Base-by-base conservation (phyloP, 2,888 invertebrate species). In the Ormyrus labotus region DNA sequence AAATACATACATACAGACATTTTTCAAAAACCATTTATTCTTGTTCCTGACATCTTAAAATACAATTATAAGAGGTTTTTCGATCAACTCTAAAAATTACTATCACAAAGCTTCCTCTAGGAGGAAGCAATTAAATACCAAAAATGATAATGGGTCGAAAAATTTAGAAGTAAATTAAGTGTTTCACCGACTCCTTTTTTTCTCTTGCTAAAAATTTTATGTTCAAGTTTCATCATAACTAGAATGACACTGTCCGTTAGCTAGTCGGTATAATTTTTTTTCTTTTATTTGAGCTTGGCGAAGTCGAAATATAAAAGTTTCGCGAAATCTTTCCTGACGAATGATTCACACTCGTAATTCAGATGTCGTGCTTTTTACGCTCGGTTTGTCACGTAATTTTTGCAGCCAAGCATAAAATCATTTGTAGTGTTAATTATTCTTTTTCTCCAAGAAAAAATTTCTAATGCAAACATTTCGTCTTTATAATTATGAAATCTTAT, bases 191-290 rank as follows among this genome's bases (percentile, higher is more conserved):
- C 48, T 34, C 11, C 19, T 4, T 48, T 9, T 61, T 69, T 69
- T 57, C 4, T 10, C 5, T 11, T 19, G 11, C 50, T 64, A 50
- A 64, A 69, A 69, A 69, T 48, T 68, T 68, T 11, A 47, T 13
- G 48, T 51, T 55, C 55, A 83, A 85, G 77, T 85, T 85, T 81
- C 60, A 78, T 84, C 82, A 65, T 83, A 85, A 84, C 73, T 69
- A 77, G 51, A 55, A 51, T 55, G 63, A 73, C 51, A 53, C 8
- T 73, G 45, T 34, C 50, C 13, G n/a, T 8, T 61, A 7, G n/a
- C 50, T 58, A 53, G 34, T 34, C 55, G 55, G 8, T 13, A 58
- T 48, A 47, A 13, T 34, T 55, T 34, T 67, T 68, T 53, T 68
- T 64, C 57, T 47, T 57, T 11, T 19, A 57, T 68, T 19, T 9